Evolutionary conservation across 2,888 invertebrate species (phyloP), one percentile per base, ranked within the genome.

Genomic region (Notodonta ziczac): DNA sequence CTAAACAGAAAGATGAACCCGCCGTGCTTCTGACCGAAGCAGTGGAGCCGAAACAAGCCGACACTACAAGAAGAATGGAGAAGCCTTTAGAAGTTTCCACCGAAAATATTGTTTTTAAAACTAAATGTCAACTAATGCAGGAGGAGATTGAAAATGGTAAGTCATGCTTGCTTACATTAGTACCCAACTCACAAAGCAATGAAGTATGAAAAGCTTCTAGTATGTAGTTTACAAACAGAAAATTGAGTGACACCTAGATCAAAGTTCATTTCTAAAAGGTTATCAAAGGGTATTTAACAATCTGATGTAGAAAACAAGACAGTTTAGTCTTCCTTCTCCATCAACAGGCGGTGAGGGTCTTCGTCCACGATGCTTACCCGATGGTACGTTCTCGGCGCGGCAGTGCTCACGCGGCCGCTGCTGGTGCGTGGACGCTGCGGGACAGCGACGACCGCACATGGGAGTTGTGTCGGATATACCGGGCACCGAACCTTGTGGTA

Each of bases 361-460:
- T 88, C 73, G 96, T 91, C 86, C 96, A 90, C 95, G 95, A n/a
- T 97, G 97, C 73, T 94, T 96, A 69, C 84, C 94, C 3, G 94
- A 95, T 65, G 97, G 97, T 0, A 94, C 95, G 70, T 97, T 97
- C 85, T 89, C 95, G 2, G 96, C 97, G 0, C 96, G 95, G 0
- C 97, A 97, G 78, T 97, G 97, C 79, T 95, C 95, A 32, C 94
- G 94, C 10, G 87, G 89, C 0, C 94, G 95, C 40, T 97, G 97
- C 83, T 97, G 97, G 97, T 98, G 98, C 84, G 97, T 97, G 4
- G 97, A 98, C 84, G 97, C 97, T 63, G 97, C 97, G 0, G 93
- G 93, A 0, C 91, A 90, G 68, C 74, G 87, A 10, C 77, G 90
- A 6, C 70, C 80, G 10, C 79, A 77, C 13, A 54, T 66, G 3